Evolutionary conservation across 2,797 vertebrate species (phyloP).

Genomic region (Esox lucius): DNA sequence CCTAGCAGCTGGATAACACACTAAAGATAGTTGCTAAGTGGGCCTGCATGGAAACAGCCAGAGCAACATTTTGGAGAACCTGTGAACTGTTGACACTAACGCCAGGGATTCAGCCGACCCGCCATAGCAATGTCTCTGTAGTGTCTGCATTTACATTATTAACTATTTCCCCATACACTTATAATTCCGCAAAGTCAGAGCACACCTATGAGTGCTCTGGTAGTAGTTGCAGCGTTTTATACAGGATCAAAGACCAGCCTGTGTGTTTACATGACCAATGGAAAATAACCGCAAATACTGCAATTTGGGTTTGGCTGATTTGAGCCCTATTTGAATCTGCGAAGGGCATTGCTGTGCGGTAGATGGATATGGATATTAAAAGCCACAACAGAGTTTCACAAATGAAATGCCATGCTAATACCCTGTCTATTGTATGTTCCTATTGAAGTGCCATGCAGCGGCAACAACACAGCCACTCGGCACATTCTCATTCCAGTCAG

Average conservation of each 20-base stretch:
- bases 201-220: too few relatives aligned
- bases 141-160: too few relatives aligned
- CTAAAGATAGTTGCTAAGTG: slow-evolving; percentile 50
- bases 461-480: neutral
- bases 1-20: slow-evolving; percentile 52
- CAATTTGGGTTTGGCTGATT: too few relatives aligned
- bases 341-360: neutral
- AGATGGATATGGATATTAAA: neutral
- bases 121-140: neutral
- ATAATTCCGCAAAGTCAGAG: too few relatives aligned
- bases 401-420: neutral
- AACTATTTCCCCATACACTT: too few relatives aligned
- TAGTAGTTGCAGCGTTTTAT: too few relatives aligned
- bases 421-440: neutral
- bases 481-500: slow-evolving; percentile 57
- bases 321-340: too few relatives aligned
- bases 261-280: too few relatives aligned
- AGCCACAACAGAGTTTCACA: neutral
- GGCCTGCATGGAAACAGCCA: slow-evolving; percentile 23
- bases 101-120: neutral
- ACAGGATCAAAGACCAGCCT: too few relatives aligned
- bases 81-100: slow-evolving; percentile 43
- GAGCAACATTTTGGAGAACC: neutral
- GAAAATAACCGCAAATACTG: too few relatives aligned
- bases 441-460: neutral